These are phyloP conservation scores for Actinopyga echinites DNA, from an alignment of 53 echinoderm and acorn worm species.

Conservation along the genomic window DNA sequence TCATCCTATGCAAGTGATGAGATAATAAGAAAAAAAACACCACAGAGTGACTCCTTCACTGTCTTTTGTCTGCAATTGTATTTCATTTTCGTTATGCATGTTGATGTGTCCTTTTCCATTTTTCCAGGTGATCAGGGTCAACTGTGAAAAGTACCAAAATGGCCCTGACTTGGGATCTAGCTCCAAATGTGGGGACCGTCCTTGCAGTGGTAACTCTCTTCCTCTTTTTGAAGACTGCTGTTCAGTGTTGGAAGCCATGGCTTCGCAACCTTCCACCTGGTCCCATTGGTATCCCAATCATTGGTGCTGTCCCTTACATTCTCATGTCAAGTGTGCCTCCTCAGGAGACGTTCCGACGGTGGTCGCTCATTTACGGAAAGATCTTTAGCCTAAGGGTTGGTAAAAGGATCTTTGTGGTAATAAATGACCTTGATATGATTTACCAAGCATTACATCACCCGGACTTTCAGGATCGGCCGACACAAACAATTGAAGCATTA, in stretches of 20 bases:
- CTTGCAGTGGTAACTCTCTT: neutral
- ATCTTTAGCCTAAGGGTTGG: constrained; percentile 33
- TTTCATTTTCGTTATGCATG: no score
- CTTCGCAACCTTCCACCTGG: constrained; percentile 57
- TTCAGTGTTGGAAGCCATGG: constrained; percentile 12
- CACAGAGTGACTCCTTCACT: no score
- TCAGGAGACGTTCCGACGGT: constrained; percentile 39
- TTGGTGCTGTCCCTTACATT: constrained; percentile 33
- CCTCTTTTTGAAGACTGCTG: neutral
- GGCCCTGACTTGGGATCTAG: neutral
- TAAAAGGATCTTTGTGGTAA: constrained; percentile 25
- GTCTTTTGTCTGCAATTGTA: no score
- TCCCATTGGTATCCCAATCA: constrained; percentile 38
- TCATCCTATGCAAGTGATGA: no score
- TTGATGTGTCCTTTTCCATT: no score
- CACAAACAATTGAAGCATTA: constrained; percentile 12
- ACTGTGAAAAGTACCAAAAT: no score
- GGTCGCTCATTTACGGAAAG: constrained; percentile 54
- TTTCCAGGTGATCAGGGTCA: no score
- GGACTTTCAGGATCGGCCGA: constrained; percentile 1
- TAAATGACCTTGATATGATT: constrained; percentile 36
- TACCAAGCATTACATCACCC: constrained; percentile 25
- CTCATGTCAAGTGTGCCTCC: constrained; percentile 14
- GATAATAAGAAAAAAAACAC: no score
- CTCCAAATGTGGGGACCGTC: neutral